These are phyloP conservation scores for Xylophagus ater DNA, from an alignment of 2,888 invertebrate species.

Conservation along the genomic window DNA sequence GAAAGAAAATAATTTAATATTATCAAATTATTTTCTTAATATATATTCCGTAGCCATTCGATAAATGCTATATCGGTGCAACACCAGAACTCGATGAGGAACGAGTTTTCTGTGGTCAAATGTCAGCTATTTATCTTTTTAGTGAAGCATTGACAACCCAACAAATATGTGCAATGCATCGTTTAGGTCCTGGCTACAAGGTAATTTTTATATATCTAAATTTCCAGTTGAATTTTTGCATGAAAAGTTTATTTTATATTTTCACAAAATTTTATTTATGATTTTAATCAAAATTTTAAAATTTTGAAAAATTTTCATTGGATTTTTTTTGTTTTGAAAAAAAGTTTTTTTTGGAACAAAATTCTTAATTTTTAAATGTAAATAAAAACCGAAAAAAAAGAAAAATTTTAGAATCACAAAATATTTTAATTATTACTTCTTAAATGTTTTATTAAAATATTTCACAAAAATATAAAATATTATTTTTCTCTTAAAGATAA, in stretches of 20 bases:
- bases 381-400: background rate
- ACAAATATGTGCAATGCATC: constrained; percentile 97
- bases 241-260: background rate
- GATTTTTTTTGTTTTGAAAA: too few relatives aligned
- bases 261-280: too few relatives aligned
- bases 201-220: too few relatives aligned
- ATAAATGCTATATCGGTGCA: constrained; percentile 98
- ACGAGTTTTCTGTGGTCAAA: constrained; percentile 97
- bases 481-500: background rate
- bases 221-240: background rate
- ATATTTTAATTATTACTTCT: constrained; percentile 1
- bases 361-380: too few relatives aligned
- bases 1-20: constrained; percentile 5
- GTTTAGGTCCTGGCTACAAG: constrained; percentile 97
- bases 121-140: constrained; percentile 98
- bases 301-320: too few relatives aligned
- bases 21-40: constrained; percentile 19
- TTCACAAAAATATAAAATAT: constrained; percentile 1
- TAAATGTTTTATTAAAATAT: background rate
- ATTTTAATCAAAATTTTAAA: too few relatives aligned
- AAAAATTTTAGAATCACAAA: constrained; percentile 5
- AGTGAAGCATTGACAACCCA: constrained; percentile 94
- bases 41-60: constrained; percentile 96
- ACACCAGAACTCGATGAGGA: constrained; percentile 95
- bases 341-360: too few relatives aligned